Conservation (phyloP, 1,140 invertebrate genomes). For the Drosophila quadrilineata region DNA sequence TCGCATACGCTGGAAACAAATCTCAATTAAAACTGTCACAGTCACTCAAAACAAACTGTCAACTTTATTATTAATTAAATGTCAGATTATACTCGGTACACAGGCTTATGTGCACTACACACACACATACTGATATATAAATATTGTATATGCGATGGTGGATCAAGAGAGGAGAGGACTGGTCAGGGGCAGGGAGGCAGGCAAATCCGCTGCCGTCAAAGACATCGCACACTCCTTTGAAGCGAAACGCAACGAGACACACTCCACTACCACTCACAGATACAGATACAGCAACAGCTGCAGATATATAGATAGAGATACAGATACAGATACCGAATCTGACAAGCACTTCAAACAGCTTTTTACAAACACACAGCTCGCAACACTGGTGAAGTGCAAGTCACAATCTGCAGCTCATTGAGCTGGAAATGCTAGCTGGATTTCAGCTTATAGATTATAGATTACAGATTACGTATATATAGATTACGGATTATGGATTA, state of each 20-base stretch:
- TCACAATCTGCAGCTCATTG: conserved; percentile 50
- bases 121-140: no score
- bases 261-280: conserved; percentile 3
- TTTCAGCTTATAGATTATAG: conserved; percentile 48
- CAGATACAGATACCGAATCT: conserved; percentile 47
- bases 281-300: conserved; percentile 17
- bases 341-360: conserved; percentile 52
- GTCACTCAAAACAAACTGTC: conserved; percentile 78
- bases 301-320: conserved; percentile 10
- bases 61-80: conserved; percentile 81
- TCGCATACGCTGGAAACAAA: conserved; percentile 50
- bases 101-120: conserved; percentile 36
- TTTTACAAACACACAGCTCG: conserved; percentile 21
- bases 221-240: conserved; percentile 67
- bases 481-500: no score
- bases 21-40: conserved; percentile 80
- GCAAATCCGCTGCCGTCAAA: conserved; percentile 57
- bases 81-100: conserved; percentile 72
- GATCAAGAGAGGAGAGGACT: not conserved
- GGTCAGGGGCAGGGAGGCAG: conserved; percentile 11
- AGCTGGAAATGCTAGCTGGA: conserved; percentile 61
- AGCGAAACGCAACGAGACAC: conserved; percentile 31
- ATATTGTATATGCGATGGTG: no score
- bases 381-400: not conserved
- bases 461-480: no score